Conservation (phyloP, 2,888 invertebrate species). For the Baccha elongata region DNA sequence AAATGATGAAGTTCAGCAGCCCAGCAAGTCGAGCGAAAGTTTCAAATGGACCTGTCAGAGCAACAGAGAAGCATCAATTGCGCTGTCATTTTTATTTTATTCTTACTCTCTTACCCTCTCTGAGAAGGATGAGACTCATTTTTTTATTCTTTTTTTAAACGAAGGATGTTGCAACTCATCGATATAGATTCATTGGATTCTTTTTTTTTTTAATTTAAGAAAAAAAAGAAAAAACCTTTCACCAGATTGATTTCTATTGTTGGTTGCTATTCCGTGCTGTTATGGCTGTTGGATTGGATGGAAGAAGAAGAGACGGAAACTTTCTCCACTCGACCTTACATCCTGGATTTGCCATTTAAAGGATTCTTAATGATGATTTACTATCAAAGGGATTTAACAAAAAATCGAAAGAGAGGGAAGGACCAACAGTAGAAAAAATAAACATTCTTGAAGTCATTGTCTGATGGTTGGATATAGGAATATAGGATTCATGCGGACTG, state of each 20-base stretch:
- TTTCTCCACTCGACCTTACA: conserved; percentile 69
- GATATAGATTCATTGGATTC: conserved; percentile 57
- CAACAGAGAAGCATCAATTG: conserved; percentile 37
- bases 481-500: conserved; percentile 41
- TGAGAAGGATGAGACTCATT: conserved; percentile 31
- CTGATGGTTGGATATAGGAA: conserved; percentile 22
- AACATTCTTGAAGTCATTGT: conserved; percentile 39
- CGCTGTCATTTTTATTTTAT: conserved; percentile 40
- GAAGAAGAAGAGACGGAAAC: conserved; percentile 13
- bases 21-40: conserved; percentile 52
- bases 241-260: conserved; percentile 70
- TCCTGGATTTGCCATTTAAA: conserved; percentile 69
- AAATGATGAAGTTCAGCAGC: conserved; percentile 67
- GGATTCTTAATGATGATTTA: conserved; percentile 70
- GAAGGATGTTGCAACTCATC: conserved; percentile 67
- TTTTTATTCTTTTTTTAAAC: conserved; percentile 14
- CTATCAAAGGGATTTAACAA: conserved; percentile 19
- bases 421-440: not conserved
- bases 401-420: not conserved
- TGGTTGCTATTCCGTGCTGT: conserved; percentile 22
- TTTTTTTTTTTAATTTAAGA: not conserved
- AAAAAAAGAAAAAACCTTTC: conserved; percentile 59
- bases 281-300: not conserved
- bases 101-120: conserved; percentile 25
- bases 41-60: conserved; percentile 60